These are phyloP conservation scores for Pterois miles DNA, from an alignment of 2,797 vertebrate species.

Conservation along the genomic window DNA sequence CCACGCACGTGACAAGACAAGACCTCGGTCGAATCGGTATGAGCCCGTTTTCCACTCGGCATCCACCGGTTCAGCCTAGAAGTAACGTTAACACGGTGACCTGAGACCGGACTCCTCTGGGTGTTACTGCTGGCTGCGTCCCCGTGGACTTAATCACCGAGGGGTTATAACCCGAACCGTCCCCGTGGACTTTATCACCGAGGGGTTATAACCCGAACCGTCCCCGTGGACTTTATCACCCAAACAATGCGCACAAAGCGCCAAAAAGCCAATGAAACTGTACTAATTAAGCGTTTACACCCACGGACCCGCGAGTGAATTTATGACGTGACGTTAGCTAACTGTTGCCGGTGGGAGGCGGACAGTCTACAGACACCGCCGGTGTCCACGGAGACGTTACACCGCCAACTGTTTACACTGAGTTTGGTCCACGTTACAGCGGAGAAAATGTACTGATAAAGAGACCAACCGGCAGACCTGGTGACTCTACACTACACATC, in stretches of 20 bases:
- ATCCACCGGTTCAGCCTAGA: rapidly evolving
- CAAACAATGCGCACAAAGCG: not conserved
- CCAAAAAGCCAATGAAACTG: not conserved
- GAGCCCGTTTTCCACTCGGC: not conserved
- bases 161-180: no score
- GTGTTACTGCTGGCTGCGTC: not conserved
- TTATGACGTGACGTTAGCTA: not conserved
- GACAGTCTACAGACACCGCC: not conserved
- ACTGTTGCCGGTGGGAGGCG: no score
- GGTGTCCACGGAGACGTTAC: not conserved
- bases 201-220: no score
- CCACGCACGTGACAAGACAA: rapidly evolving
- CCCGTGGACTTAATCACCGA: no score
- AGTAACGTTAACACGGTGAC: no score
- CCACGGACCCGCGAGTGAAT: not conserved
- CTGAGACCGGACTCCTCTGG: not conserved
- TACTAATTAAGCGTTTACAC: not conserved
- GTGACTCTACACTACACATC: not conserved
- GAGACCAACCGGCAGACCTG: not conserved
- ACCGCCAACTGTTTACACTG: not conserved
- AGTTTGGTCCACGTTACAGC: not conserved
- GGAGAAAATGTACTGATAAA: rapidly evolving
- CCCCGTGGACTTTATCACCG: no score
- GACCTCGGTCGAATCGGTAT: rapidly evolving
- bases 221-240: no score